phyloP scores from a whole-genome alignment of 2,888 invertebrate genomes.

The Lysandra bellargus region DNA sequence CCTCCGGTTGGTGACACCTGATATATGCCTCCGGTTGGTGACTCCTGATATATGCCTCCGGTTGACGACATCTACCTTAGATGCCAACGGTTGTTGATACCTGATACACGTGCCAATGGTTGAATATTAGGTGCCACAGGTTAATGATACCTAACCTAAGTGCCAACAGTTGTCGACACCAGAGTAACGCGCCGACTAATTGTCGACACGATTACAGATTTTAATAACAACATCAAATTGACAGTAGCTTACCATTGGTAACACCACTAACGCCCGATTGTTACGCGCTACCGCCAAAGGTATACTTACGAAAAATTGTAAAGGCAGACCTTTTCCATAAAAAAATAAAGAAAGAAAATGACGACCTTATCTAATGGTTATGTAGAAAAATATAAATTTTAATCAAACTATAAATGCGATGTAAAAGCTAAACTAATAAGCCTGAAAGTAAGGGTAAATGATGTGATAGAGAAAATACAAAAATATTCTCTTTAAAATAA shows the following conservation, averaged over 20 bases:
- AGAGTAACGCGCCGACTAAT: not conserved
- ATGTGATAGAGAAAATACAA: not conserved
- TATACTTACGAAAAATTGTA: too few relatives aligned
- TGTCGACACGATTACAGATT: too few relatives aligned
- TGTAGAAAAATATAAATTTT: not conserved
- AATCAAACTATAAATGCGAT: not conserved
- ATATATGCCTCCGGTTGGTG: too few relatives aligned
- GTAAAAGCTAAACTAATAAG: not conserved
- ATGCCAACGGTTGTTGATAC: not conserved
- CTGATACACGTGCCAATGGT: not conserved
- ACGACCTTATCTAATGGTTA: too few relatives aligned
- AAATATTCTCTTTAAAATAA: not conserved
- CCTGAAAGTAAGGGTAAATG: not conserved
- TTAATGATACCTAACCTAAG: not conserved
- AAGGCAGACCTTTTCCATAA: not conserved
- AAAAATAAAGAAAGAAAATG: not conserved
- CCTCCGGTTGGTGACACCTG: not conserved
- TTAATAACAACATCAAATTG: too few relatives aligned
- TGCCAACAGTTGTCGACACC: not conserved
- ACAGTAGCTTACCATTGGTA: too few relatives aligned
- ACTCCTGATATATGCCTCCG: not conserved
- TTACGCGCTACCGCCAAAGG: too few relatives aligned
- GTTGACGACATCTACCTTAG: not conserved
- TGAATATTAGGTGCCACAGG: not conserved
- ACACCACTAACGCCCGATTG: too few relatives aligned